Evolutionary conservation across 2,113 vertebrate genomes (phyloP), one percentile per base, ranked within the genome.

Genomic region (Morone chrysops): DNA sequence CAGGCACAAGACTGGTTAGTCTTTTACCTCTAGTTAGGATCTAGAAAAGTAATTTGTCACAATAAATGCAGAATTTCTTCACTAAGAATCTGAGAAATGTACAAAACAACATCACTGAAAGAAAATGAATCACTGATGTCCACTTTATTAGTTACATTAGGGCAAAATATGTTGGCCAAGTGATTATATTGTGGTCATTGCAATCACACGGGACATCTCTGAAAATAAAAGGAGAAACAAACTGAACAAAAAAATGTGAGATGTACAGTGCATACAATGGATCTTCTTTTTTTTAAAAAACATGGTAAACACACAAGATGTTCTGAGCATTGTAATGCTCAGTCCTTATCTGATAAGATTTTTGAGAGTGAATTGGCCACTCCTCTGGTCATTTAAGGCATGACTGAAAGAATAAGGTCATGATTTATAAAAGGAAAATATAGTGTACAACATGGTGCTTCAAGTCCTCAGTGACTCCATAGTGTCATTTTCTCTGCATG

Each of bases 341-440:
- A 75, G 84, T 80, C 83, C 31, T 74, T n/a, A 61, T 89, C 78
- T 70, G 79, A 83, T 68, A 70, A 50, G 25, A 69, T 72, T 69
- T 70, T 67, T 48, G 12, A 73, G 84, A 89, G 80, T 53, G 48
- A 78, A 20, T 17, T 41, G 59, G 65, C 60, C 85, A 68, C 84
- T 88, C 72, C 59, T 82, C 65, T 14, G 78, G 78, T 92, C 63
- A 25, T 84, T 92, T 91, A 93, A 94, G 92, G 90, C 91, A 90
- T 92, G 84, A 89, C 81, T 92, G 73, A 86, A 90, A 85, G 61
- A 93, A 88, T 80, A 86, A 90, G 77, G 80, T 77, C 61, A 86
- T 80, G 81, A 57, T 86, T 71, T 75, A 68, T 31, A 60, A 62
- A 74, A 78, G 54, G 45, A 80, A 87, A 83, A 85, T 12, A 75